These are phyloP conservation scores for Lepidotrigona ventralis DNA, from an alignment of 1,140 invertebrate species.

Conservation along the genomic window DNA sequence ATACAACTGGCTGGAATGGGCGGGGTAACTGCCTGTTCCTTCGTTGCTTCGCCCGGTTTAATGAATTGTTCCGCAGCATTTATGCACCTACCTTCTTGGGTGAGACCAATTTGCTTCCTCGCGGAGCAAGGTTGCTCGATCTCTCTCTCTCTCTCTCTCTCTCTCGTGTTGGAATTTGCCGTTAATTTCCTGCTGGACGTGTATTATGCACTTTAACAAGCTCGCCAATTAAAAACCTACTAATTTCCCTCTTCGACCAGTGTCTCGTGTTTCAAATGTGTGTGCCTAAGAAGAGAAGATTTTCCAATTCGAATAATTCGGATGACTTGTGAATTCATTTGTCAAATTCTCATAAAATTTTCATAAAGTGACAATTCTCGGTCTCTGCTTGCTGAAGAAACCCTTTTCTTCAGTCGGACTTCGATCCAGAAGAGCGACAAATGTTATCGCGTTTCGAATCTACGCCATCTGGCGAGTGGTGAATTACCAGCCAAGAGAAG, in stretches of 20 bases:
- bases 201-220: too few relatives aligned
- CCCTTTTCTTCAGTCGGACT: background rate
- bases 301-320: too few relatives aligned
- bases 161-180: too few relatives aligned
- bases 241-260: too few relatives aligned
- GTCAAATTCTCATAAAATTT: too few relatives aligned
- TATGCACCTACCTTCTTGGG: background rate
- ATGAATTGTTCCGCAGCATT: conserved; percentile 24
- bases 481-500: conserved; percentile 10
- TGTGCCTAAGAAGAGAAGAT: too few relatives aligned
- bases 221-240: too few relatives aligned
- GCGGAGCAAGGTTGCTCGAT: background rate
- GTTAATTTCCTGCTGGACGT: too few relatives aligned
- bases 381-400: background rate
- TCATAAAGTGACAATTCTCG: too few relatives aligned
- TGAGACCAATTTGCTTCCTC: conserved; percentile 25
- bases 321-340: too few relatives aligned
- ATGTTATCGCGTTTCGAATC: background rate
- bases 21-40: conserved; percentile 19
- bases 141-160: too few relatives aligned
- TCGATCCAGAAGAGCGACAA: background rate
- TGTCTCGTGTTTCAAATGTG: too few relatives aligned
- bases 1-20: conserved; percentile 24
- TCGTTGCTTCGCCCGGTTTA: background rate
- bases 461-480: background rate